Percentiles rank a stretch among this genome's conserved stretches.
Evolutionary conservation across 2,888 invertebrate genomes (phyloP).

Genomic region (Taphrorychus bicolor): DNA sequence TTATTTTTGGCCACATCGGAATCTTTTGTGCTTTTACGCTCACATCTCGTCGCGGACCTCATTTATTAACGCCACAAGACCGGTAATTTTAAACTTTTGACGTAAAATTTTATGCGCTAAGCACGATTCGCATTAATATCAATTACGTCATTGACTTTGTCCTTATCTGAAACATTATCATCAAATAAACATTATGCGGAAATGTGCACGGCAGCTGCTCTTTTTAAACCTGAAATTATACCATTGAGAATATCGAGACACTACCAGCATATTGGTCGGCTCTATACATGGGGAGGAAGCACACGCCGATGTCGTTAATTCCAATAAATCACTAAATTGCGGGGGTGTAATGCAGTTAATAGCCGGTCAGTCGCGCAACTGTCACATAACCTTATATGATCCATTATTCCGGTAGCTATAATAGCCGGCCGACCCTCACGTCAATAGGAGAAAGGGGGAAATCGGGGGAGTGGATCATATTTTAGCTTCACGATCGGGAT

Average conservation of each 20-base stretch:
- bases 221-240: constrained; percentile 37
- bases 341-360: constrained; percentile 51
- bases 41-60: neutral
- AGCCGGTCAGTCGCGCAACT: constrained; percentile 52
- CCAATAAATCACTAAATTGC: constrained; percentile 51
- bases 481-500: neutral
- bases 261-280: constrained; percentile 42
- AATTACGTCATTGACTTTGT: constrained; percentile 2
- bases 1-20: constrained; percentile 21
- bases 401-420: constrained; percentile 32
- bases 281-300: constrained; percentile 24
- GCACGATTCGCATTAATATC: neutral
- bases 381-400: constrained; percentile 45
- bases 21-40: constrained; percentile 15
- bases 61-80: neutral
- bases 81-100: neutral
- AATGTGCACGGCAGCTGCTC: constrained; percentile 15
- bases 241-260: constrained; percentile 26
- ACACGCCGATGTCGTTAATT: constrained; percentile 36
- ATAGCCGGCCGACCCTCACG: neutral
- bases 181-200: constrained; percentile 37
- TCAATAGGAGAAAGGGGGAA: neutral
- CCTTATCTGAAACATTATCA: constrained; percentile 24
- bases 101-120: neutral
- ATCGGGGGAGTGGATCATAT: neutral